These are phyloP conservation scores for Calcarius lapponicus DNA, from an alignment of 2,797 vertebrate genomes.

Conservation along the genomic window DNA sequence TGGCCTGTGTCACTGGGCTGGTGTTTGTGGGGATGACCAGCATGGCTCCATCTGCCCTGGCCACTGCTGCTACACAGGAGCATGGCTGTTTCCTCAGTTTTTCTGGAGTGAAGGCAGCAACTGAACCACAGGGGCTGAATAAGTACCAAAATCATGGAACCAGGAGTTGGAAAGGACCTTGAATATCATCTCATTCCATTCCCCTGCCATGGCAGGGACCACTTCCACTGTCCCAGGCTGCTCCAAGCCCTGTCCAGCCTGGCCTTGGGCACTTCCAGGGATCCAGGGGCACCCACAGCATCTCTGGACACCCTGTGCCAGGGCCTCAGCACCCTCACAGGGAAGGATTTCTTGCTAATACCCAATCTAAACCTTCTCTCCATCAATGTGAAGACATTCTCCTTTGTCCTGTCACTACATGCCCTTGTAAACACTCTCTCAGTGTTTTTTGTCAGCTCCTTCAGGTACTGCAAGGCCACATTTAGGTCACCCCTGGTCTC, in stretches of 20 bases:
- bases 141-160: not conserved
- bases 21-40: not conserved
- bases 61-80: fast-evolving
- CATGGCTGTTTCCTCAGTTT: not conserved
- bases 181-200: fast-evolving
- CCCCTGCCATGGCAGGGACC: not conserved
- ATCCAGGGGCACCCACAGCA: not conserved
- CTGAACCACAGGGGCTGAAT: not conserved
- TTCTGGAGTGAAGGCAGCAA: not conserved
- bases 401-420: not conserved
- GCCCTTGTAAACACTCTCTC: not conserved
- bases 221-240: fast-evolving
- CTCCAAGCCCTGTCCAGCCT: fast-evolving
- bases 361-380: not conserved
- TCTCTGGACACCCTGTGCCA: not conserved
- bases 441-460: not conserved
- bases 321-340: fast-evolving
- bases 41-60: not conserved
- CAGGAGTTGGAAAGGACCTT: not conserved
- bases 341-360: not conserved
- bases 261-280: not conserved
- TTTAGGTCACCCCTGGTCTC: fast-evolving
- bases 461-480: not conserved
- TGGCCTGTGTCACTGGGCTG: not conserved
- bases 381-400: not conserved